Base-by-base conservation (phyloP, 2,113 vertebrate species). In the Platysternon megacephalum region DNA sequence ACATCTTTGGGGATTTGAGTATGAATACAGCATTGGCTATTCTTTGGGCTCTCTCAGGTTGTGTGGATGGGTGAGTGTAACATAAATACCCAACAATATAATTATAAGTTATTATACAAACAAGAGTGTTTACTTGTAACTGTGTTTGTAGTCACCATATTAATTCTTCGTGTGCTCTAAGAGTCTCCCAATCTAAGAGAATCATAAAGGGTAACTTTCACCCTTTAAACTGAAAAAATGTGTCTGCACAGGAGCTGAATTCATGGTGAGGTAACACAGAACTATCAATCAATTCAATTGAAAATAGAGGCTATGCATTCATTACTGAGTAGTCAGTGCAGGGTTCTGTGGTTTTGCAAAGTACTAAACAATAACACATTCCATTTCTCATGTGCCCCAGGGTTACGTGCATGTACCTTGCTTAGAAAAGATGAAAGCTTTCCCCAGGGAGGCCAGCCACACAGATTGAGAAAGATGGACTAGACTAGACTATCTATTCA, bases 311-410 rank as follows among this genome's bases (percentile, higher is more conserved):
- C 61, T 65, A 65, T 13, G 7, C 16, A 65, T 84, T 89, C 55
- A 52, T 44, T 17, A 55, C 14, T 49, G 72, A 90, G 68, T 68
- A 79, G 44, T 46, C 80, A 90, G 51, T 68, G 58, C 72, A 89
- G 48, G 32, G 65, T 92, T 82, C 51, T 96, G 85, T 32, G 79
- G 39, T 22, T 83, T 91, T 96, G 87, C 39, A 88, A 84, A 94
- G 87, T 65, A 58, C 86, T 94, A 93, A 97, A 88, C n/a, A 97
- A 96, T 86, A 85, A 94, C 28, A 94, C 85, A 96, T 96, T 97
- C 91, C 92, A 56, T 82, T 92, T 95, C 85, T 88, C 49, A 42
- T 94, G 95, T 95, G 87, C 79, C 89, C 52, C 52, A 79, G 89
- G 88, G 84, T 92, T 78, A 52, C 55, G 52, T 52, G 89, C 89